Conservation (phyloP, 2,888 invertebrate species). For the Gymnocheta viridis region DNA sequence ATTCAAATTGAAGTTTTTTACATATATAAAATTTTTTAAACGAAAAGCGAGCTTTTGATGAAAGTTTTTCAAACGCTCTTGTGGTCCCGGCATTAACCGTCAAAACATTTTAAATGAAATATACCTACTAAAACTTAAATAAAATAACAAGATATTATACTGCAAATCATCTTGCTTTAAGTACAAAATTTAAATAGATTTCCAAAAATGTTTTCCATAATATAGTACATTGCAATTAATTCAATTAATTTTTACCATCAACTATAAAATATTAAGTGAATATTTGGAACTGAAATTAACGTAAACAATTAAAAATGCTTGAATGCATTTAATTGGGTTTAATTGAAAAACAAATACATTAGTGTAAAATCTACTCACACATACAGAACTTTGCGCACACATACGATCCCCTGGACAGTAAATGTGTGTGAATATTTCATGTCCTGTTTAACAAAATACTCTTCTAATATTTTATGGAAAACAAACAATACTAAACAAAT, state of each 20-base stretch:
- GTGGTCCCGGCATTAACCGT: no score
- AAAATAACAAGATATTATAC: background rate
- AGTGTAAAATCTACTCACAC: constrained; percentile 24
- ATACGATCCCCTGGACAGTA: background rate
- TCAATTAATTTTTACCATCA: constrained; percentile 47
- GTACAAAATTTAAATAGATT: background rate
- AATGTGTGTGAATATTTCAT: constrained; percentile 4
- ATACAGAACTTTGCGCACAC: background rate
- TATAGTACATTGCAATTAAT: constrained; percentile 36
- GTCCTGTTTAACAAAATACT: constrained; percentile 36
- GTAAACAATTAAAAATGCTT: constrained; percentile 71
- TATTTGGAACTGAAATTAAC: constrained; percentile 48
- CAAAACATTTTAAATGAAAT: background rate
- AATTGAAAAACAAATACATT: constrained; percentile 71
- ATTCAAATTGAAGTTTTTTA: background rate
- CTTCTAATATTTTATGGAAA: constrained; percentile 52
- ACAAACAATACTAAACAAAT: constrained; percentile 58
- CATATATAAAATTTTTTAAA: no score
- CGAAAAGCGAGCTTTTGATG: no score
- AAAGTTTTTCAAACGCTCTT: no score
- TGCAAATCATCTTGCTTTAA: background rate
- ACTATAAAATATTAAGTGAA: constrained; percentile 23
- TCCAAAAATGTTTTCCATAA: background rate
- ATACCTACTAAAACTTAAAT: background rate
- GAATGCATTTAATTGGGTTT: constrained; percentile 71